Percentiles rank a stretch among this genome's conserved stretches.
phyloP scores from a whole-genome alignment of 1,140 invertebrate genomes.

The Tetragnatha versicolor region DNA sequence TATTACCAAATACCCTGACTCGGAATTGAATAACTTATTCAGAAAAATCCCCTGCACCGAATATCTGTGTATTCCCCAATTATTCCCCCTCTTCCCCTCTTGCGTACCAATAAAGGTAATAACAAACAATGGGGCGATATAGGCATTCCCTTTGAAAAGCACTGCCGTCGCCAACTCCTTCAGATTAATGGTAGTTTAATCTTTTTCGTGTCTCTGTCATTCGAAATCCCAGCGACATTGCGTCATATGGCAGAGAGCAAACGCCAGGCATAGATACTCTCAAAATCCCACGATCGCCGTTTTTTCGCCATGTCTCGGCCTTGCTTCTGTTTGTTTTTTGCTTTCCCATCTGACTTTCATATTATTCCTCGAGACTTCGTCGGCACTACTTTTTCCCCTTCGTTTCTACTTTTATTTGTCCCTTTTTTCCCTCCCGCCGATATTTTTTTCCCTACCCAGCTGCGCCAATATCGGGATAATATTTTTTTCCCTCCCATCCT shows the following conservation, averaged over 20 bases:
- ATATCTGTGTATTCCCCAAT: too few species aligned
- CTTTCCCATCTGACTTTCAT: slow-evolving; percentile 54
- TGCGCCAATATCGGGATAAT: slow-evolving; percentile 49
- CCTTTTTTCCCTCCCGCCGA: slow-evolving; percentile 21
- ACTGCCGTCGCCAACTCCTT: too few species aligned
- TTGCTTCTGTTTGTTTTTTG: slow-evolving; percentile 43
- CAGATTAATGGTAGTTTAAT: too few species aligned
- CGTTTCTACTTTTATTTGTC: not conserved
- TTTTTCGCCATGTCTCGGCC: slow-evolving; percentile 39
- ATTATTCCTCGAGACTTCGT: slow-evolving; percentile 49
- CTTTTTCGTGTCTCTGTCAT: not conserved
- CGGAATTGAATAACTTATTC: too few species aligned
- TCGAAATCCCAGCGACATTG: not conserved
- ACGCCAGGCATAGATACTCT: not conserved
- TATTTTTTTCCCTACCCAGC: slow-evolving; percentile 48
- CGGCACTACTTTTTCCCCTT: slow-evolving; percentile 44
- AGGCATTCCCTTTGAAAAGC: too few species aligned
- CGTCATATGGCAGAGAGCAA: slow-evolving; percentile 29
- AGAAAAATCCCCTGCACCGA: too few species aligned
- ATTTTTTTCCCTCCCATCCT: slow-evolving; percentile 35
- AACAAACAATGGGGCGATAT: too few species aligned
- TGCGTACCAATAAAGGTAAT: too few species aligned
- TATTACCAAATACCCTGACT: too few species aligned
- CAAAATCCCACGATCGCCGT: slow-evolving; percentile 40
- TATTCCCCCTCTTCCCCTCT: too few species aligned